Evolutionary conservation across 1,140 invertebrate genomes (phyloP).

Genomic region (Adoxophyes honmai): DNA sequence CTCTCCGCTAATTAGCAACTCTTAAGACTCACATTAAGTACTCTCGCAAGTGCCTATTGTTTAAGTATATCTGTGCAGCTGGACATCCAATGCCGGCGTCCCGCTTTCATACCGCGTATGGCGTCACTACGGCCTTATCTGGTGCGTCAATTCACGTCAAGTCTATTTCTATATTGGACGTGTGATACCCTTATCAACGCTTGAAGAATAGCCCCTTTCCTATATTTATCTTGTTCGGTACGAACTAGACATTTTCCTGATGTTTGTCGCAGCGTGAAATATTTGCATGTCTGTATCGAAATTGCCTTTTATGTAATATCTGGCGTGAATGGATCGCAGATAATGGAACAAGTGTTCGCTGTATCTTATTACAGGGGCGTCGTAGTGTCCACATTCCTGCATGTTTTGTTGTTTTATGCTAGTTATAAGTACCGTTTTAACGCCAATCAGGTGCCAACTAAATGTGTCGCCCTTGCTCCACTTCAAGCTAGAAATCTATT

Average conservation of each 20-base stretch:
- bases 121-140: constrained; percentile 1
- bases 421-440: background rate
- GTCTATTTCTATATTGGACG: constrained; percentile 6
- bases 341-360: constrained; percentile 47
- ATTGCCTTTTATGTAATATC: constrained; percentile 26
- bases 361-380: constrained; percentile 61
- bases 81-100: constrained; percentile 47
- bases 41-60: constrained; percentile 36
- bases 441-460: background rate
- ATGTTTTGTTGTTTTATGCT: constrained; percentile 28
- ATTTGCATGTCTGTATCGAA: constrained; percentile 30
- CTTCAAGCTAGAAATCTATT: no score
- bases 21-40: constrained; percentile 36
- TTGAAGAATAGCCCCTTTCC: background rate
- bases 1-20: constrained; percentile 35
- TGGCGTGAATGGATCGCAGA: constrained; percentile 31
- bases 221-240: background rate
- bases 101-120: constrained; percentile 30
- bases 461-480: background rate
- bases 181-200: background rate
- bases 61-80: no score
- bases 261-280: constrained; percentile 11
- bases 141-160: constrained; percentile 5
- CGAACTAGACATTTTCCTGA: background rate
- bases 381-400: constrained; percentile 36